phyloP scores from a whole-genome alignment of 2,797 vertebrate species.

The Poeciliopsis paucimaculata region DNA sequence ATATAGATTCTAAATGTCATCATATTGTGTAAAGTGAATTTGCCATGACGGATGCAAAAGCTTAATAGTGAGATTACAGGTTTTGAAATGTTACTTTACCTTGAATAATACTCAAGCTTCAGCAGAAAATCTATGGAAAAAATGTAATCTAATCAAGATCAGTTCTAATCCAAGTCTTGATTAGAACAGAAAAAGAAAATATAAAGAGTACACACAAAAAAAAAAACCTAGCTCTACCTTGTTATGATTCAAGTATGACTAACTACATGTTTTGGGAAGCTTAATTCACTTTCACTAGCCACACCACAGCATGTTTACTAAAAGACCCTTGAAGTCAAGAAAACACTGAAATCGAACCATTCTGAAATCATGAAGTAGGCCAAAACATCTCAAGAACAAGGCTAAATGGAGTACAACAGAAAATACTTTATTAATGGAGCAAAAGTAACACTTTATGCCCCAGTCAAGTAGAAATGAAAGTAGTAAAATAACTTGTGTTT shows the following conservation, averaged over 20 bases:
- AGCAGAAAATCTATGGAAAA: background rate
- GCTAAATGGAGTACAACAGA: background rate
- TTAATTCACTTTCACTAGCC: background rate
- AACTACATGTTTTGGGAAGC: background rate
- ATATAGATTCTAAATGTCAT: background rate
- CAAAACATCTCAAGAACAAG: background rate
- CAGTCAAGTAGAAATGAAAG: too few relatives aligned
- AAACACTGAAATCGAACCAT: background rate
- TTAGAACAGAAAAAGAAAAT: background rate
- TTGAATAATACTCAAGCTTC: constrained; percentile 26
- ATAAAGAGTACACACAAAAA: background rate
- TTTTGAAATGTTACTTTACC: constrained; percentile 41
- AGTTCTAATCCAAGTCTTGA: background rate
- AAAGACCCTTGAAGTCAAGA: background rate
- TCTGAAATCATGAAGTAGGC: background rate
- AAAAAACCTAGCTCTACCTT: background rate
- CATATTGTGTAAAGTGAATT: background rate
- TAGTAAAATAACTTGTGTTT: background rate
- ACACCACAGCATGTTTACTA: background rate
- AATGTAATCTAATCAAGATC: background rate
- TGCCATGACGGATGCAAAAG: constrained; percentile 11
- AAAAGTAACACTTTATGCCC: background rate
- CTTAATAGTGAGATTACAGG: constrained; percentile 56
- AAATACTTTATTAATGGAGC: background rate
- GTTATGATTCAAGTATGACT: background rate